Conservation (phyloP, 1,140 invertebrate genomes). For the Nasonia giraulti region DNA sequence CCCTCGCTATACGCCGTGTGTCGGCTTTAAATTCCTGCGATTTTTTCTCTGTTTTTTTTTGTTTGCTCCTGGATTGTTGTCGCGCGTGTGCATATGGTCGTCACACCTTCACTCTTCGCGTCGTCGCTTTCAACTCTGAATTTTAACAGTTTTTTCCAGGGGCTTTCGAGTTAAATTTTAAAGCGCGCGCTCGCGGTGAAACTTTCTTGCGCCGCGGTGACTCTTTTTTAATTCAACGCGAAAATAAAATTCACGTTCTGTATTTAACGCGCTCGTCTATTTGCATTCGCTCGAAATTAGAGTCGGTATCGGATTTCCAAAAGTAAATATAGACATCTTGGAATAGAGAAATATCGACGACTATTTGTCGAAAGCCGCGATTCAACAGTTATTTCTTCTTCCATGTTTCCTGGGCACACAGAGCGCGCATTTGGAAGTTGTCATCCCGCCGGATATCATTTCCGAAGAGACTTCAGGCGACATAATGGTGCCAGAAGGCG, state of each 20-base stretch:
- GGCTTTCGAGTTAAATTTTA: too few relatives aligned
- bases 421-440: conserved; percentile 90
- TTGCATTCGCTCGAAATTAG: too few relatives aligned
- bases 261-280: too few relatives aligned
- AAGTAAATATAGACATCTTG: too few relatives aligned
- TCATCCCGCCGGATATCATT: conserved; percentile 92
- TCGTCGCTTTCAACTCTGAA: not conserved
- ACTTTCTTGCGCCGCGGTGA: too few relatives aligned
- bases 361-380: too few relatives aligned
- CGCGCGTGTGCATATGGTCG: too few relatives aligned
- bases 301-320: too few relatives aligned
- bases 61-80: not conserved
- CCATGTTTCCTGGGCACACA: conserved; percentile 64
- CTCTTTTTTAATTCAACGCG: too few relatives aligned
- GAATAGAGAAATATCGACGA: too few relatives aligned
- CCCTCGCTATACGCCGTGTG: conserved; percentile 1
- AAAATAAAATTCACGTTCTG: too few relatives aligned
- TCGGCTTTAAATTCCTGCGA: not conserved
- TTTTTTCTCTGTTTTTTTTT: conserved; percentile 26
- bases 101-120: not conserved
- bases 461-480: conserved; percentile 92
- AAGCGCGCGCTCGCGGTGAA: too few relatives aligned
- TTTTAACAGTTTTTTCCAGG: not conserved
- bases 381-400: not conserved
- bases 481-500: conserved; percentile 93